Base-by-base conservation (phyloP, 2,113 vertebrate genomes). In the Ondatra zibethicus region DNA sequence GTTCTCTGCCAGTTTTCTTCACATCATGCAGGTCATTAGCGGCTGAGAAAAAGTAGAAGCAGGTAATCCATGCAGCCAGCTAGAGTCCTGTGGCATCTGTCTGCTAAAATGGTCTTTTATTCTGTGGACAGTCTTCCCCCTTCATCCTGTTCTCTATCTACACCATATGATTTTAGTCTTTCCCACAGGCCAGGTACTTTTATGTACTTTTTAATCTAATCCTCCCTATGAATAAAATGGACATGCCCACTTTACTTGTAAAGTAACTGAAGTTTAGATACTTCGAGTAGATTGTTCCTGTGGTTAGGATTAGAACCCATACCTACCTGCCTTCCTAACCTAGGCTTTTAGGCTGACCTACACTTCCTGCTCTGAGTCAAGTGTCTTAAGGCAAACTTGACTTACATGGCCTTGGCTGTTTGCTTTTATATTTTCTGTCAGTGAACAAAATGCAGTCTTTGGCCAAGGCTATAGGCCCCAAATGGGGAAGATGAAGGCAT, bases 11-110 rank as follows among this genome's bases (percentile, higher is more conserved):
- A 92, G 84, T 25, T 94, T 94, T 97, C 91, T 95, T 88, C 93
- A 95, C 80, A 95, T 36, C 88, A 84, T 39, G 31, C 88, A 87
- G 92, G 75, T 91, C 87, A 96, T n/a, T 33, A 96, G 93, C 21
- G 12, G 93, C 52, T 94, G 21, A 76, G 58, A 90, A 80, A 94
- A 98, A 94, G 95, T 97, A 77, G 95, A 91, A 66, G 81, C 36
- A 31, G 39, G 52, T 21, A 45, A 77, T 63, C 33, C 89, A 95
- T 77, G 72, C 97, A 82, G 89, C 47, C 92, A 96, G 42, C 61
- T 93, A 86, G 88, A 95, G 73, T 33, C 63, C 36, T 94, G 61
- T 92, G 88, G 86, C 96, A 39, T 47, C 25, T 19, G 82, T 0
- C 0, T 86, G 16, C 13, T 31, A 78, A 85, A 33, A n/a, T n/a